Evolutionary conservation across 2,888 invertebrate genomes (phyloP).

Genomic region (Rotaria macrura): DNA sequence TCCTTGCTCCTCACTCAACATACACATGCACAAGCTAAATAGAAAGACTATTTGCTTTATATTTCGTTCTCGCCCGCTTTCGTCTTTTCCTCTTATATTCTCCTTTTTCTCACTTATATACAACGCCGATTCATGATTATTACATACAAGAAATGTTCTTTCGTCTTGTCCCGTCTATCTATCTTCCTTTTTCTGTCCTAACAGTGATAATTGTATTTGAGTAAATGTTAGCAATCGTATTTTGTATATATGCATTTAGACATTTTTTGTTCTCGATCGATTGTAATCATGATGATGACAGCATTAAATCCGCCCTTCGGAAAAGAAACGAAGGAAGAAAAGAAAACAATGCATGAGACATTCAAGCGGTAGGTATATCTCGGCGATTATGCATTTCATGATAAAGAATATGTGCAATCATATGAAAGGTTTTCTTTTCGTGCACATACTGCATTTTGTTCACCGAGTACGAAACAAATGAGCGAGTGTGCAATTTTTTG

Average conservation of each 20-base stretch:
- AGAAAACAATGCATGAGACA: neutral
- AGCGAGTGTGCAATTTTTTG: neutral
- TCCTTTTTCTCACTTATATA: neutral
- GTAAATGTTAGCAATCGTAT: neutral
- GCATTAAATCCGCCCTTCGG: neutral
- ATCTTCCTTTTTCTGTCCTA: neutral
- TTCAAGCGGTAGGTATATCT: neutral
- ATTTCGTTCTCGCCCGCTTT: neutral
- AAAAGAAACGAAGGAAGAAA: neutral
- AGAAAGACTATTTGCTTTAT: conserved; percentile 8
- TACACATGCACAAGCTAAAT: neutral
- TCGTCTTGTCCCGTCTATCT: neutral
- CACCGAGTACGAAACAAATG: neutral
- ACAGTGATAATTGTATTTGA: neutral
- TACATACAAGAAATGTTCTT: neutral
- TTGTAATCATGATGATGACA: neutral
- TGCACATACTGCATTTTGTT: too few species aligned
- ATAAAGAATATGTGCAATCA: neutral
- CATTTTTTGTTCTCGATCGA: neutral
- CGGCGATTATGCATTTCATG: neutral
- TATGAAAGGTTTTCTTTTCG: too few species aligned
- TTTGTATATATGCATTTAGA: neutral
- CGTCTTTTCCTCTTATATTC: neutral
- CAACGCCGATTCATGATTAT: neutral
- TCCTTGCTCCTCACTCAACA: neutral